Evolutionary conservation across 1,140 invertebrate genomes (phyloP).

Genomic region (Tachypleus tridentatus): DNA sequence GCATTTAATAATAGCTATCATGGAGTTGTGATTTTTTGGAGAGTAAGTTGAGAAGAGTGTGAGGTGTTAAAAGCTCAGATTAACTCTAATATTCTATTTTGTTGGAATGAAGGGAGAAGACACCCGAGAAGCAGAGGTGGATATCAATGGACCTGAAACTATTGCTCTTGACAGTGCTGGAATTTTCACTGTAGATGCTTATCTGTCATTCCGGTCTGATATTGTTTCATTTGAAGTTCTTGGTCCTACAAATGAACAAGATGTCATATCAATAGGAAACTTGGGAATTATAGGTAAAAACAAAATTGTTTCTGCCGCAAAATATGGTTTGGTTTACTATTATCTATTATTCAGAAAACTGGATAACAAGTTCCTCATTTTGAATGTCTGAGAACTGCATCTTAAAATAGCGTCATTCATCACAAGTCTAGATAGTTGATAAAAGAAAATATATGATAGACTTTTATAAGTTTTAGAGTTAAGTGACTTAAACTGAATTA

Average conservation of each 20-base stretch:
- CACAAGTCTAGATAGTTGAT: too few relatives aligned
- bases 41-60: too few relatives aligned
- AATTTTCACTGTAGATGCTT: constrained; percentile 16
- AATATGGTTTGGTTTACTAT: not conserved
- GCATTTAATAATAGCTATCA: too few relatives aligned
- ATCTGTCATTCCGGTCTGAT: constrained; percentile 18
- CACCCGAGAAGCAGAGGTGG: constrained; percentile 11
- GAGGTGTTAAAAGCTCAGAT: too few relatives aligned
- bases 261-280: constrained; percentile 20
- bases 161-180: constrained; percentile 23
- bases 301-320: not conserved
- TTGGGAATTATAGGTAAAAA: constrained; percentile 19
- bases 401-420: too few relatives aligned
- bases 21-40: too few relatives aligned
- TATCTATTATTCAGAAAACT: not conserved
- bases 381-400: too few relatives aligned
- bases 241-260: constrained; percentile 10
- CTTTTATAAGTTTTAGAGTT: too few relatives aligned
- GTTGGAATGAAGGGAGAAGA: not conserved
- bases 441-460: too few relatives aligned
- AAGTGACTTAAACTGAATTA: too few relatives aligned
- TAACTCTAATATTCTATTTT: too few relatives aligned
- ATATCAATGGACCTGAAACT: constrained; percentile 14
- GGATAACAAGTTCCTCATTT: too few relatives aligned
- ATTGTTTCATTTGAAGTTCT: constrained; percentile 15